Evolutionary conservation across 2,797 vertebrate genomes (phyloP).

Genomic region (Pipistrellus nathusii): DNA sequence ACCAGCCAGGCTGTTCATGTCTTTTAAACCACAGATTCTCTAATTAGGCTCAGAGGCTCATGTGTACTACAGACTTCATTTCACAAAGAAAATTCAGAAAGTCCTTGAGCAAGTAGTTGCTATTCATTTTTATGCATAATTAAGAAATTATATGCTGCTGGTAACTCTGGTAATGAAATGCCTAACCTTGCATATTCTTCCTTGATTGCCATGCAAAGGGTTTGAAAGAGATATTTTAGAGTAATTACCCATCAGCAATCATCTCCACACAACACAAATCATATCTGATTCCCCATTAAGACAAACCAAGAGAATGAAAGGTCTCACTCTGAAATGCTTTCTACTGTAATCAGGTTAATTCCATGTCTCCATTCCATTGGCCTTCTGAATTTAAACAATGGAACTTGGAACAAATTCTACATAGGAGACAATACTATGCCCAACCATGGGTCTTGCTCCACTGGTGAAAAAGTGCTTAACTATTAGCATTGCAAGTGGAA

Average conservation of each 20-base stretch:
- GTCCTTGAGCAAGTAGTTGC: conserved; percentile 69
- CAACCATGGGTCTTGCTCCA: neutral
- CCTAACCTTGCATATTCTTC: conserved; percentile 77
- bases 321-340: conserved; percentile 68
- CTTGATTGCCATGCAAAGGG: conserved; percentile 76
- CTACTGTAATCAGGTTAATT: conserved; percentile 79
- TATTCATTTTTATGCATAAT: conserved; percentile 74
- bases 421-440: neutral
- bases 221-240: conserved; percentile 80
- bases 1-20: neutral
- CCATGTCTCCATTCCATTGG: conserved; percentile 66
- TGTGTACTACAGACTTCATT: conserved; percentile 25
- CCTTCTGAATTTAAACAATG: conserved; percentile 75
- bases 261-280: conserved; percentile 76
- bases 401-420: conserved; percentile 43
- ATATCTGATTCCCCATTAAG: conserved; percentile 79
- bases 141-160: conserved; percentile 83
- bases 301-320: conserved; percentile 68
- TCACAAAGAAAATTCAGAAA: conserved; percentile 61
- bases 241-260: conserved; percentile 81
- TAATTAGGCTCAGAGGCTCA: neutral
- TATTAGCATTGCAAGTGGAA: conserved; percentile 29
- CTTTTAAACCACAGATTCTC: neutral
- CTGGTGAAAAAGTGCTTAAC: conserved; percentile 27
- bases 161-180: conserved; percentile 72